A percentile compares a stretch with the other conserved stretches of the same genome.
These are phyloP conservation scores for Plecotus auritus DNA, from an alignment of 2,113 vertebrate species.

Conservation along the genomic window DNA sequence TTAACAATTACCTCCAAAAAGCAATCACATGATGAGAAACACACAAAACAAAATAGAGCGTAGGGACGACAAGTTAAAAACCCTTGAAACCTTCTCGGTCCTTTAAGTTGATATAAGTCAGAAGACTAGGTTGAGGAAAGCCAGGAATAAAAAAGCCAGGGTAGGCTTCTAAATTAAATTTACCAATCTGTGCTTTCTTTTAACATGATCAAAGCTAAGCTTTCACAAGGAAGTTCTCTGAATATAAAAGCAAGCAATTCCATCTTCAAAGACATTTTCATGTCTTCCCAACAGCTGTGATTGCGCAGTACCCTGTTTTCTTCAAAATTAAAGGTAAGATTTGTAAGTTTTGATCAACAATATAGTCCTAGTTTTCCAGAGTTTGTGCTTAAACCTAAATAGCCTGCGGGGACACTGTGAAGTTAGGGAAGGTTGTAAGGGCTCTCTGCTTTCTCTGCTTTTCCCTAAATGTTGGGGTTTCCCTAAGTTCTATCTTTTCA, in stretches of 20 bases:
- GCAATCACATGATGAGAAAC: not conserved
- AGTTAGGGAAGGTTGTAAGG: not conserved
- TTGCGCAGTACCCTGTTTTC: not conserved
- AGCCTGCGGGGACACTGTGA: not conserved
- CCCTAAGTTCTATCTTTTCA: not conserved
- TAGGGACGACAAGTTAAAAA: not conserved
- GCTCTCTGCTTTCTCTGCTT: not conserved
- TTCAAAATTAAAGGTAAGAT: constrained; percentile 32
- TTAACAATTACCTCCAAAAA: constrained; percentile 15
- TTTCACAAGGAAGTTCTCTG: constrained; percentile 8
- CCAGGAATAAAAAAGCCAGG: constrained; percentile 19
- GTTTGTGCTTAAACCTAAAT: not conserved
- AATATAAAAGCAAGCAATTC: constrained; percentile 26
- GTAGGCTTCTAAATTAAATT: constrained; percentile 38
- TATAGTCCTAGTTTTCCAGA: not conserved
- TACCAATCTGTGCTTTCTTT: constrained; percentile 39
- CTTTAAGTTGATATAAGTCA: not conserved
- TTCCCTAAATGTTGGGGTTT: not conserved
- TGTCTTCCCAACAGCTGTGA: not conserved
- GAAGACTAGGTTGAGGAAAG: constrained; percentile 18
- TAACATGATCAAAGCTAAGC: constrained; percentile 39
- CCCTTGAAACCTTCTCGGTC: not conserved
- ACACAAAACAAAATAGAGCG: not conserved
- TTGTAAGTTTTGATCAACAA: constrained; percentile 10
- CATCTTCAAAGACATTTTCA: constrained; percentile 30